These are phyloP conservation scores for Philhelius pedissequus DNA, from an alignment of 2,888 invertebrate genomes.

Conservation along the genomic window DNA sequence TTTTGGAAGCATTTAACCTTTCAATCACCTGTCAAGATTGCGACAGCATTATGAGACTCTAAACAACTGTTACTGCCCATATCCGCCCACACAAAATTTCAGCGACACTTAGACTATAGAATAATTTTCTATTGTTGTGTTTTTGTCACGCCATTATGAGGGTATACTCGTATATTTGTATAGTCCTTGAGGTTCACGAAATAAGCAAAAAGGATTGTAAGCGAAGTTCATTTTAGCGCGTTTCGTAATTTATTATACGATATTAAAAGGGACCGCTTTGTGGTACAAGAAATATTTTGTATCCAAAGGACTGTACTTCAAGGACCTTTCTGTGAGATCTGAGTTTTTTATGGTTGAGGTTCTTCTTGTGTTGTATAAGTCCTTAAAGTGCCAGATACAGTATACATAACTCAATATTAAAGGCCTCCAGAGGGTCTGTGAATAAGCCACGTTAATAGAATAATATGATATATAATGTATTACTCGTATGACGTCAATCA, in stretches of 20 bases:
- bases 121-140: not conserved
- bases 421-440: not conserved
- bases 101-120: not conserved
- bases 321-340: not conserved
- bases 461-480: too few relatives aligned
- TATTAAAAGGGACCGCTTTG: slow-evolving; percentile 24
- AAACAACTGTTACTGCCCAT: not conserved
- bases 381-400: not conserved
- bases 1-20: slow-evolving; percentile 39
- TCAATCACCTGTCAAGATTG: slow-evolving; percentile 52
- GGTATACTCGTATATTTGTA: not conserved
- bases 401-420: not conserved
- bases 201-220: slow-evolving; percentile 11
- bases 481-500: too few relatives aligned
- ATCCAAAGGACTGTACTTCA: not conserved
- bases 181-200: not conserved
- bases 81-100: not conserved
- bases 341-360: not conserved
- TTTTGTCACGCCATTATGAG: not conserved
- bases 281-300: not conserved
- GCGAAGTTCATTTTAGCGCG: slow-evolving; percentile 18
- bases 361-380: not conserved
- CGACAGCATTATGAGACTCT: slow-evolving; percentile 7
- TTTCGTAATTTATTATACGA: slow-evolving; percentile 42
- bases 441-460: too few relatives aligned